Percentiles rank a stretch among this genome's conserved stretches.
Conservation (phyloP, 2,113 vertebrate species). For the Corythornis cristatus region DNA sequence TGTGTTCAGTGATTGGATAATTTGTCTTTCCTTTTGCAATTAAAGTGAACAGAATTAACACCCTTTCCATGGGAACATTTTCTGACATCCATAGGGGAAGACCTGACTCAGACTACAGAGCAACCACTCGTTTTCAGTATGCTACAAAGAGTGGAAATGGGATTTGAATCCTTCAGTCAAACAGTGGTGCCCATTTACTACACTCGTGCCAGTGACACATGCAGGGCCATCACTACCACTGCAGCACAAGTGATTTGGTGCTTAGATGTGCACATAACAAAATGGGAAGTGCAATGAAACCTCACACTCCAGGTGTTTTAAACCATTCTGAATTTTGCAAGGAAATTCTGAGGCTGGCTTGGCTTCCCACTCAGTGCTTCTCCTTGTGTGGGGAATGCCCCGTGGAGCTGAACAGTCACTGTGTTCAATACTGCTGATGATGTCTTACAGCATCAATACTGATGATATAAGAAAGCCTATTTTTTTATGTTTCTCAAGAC, state of each 20-base stretch:
- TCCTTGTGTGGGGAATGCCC: not conserved
- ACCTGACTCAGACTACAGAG: constrained; percentile 49
- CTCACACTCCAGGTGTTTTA: not conserved
- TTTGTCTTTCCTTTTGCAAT: constrained; percentile 73
- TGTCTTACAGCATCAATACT: not conserved
- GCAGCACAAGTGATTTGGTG: not conserved
- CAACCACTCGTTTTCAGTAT: constrained; percentile 21
- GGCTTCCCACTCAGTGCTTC: not conserved
- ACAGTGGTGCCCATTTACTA: not conserved
- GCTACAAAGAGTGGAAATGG: not conserved
- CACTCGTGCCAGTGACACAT: not conserved
- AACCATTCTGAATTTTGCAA: not conserved
- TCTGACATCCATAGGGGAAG: constrained; percentile 38
- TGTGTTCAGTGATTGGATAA: constrained; percentile 71
- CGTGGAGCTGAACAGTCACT: accelerated
- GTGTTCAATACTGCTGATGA: not conserved
- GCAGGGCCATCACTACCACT: not conserved
- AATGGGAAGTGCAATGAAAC: not conserved
- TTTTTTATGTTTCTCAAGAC: not conserved
- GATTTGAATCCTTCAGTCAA: not conserved
- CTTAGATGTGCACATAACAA: not conserved
- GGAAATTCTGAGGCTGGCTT: not conserved
- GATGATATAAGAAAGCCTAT: not conserved
- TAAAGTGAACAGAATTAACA: constrained; percentile 62
- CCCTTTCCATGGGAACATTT: constrained; percentile 37